Base-by-base conservation (phyloP, 2,888 invertebrate genomes). In the Lithophane ornitopus region DNA sequence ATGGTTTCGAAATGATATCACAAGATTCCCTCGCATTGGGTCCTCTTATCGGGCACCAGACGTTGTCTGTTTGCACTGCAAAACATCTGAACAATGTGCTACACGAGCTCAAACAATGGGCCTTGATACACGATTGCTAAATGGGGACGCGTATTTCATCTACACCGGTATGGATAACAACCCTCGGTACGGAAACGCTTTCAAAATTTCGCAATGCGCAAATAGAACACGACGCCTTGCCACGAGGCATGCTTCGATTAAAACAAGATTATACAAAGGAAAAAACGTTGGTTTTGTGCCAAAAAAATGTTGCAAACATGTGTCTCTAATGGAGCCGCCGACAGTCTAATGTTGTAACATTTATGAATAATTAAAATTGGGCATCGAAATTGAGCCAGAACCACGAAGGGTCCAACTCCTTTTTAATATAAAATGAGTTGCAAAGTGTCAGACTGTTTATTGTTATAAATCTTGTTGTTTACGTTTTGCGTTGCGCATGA, bases 41-140 rank as follows among this genome's bases (percentile, higher is more conserved):
- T 78, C 78, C 86, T 91, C 91, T 94, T 94, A 94, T 93, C 93
- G 87, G 89, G 75, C 88, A 86, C 85, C 90, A 92, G 88, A 90
- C 92, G 87, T 83, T 88, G 89, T 90, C 88, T 94, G 92, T 93
- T 93, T 93, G 91, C 89, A 86, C 89, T 89, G 89, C 89, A 90
- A 90, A 90, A 89, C 90, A 87, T 88, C 89, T 85, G 87, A 93
- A 92, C 92, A 93, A 92, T 92, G 90, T 90, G 86, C 89, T 87
- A 90, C 89, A 88, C 84, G 90, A 90, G 84, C 90, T 84, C 90
- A 91, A 91, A 94, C 94, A 94, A 93, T 90, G 78, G 85, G 79
- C 77, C 74, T 81, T 82, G 85, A 81, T 85, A 86, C 81, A 79
- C 85, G 88, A 88, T 90, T 89, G 89, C 89, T 89, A 89, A 91